These are phyloP conservation scores for Laspeyria flexula DNA, from an alignment of 2,888 invertebrate species.

Conservation along the genomic window DNA sequence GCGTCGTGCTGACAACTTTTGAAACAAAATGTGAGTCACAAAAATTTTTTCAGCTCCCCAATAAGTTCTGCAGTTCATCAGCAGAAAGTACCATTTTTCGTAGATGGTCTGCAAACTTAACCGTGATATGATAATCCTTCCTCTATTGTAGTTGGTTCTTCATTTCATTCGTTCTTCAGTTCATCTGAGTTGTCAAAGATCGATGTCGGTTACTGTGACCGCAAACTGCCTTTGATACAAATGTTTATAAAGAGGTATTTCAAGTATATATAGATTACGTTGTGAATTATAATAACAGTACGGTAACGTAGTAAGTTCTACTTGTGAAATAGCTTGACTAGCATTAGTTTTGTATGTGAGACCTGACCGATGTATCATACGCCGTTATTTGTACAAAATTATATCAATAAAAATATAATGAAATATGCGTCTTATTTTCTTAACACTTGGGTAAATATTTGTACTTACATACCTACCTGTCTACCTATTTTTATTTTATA, in stretches of 20 bases:
- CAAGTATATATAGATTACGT: constrained; percentile 16
- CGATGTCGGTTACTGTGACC: constrained; percentile 4
- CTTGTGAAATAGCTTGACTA: constrained; percentile 82
- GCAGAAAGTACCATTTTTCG: too few species aligned
- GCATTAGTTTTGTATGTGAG: constrained; percentile 86
- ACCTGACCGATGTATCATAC: constrained; percentile 86
- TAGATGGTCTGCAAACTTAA: too few species aligned
- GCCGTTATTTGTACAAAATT: constrained; percentile 87
- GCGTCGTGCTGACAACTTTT: too few species aligned
- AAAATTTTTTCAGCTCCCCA: too few species aligned
- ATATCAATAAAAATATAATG: constrained; percentile 82
- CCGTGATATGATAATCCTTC: too few species aligned
- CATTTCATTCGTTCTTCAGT: too few species aligned
- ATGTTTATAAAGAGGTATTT: constrained; percentile 33
- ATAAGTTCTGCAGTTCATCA: too few species aligned
- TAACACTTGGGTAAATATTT: too few species aligned
- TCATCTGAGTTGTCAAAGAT: background rate
- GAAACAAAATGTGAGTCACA: too few species aligned
- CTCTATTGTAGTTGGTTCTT: too few species aligned
- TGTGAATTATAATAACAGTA: constrained; percentile 37
- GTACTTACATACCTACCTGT: too few species aligned
- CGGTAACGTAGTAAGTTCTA: constrained; percentile 66
- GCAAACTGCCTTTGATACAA: constrained; percentile 30
- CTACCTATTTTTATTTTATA: too few species aligned
- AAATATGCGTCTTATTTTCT: constrained; percentile 32